Evolutionary conservation across 53 echinoderm and acorn worm genomes (phyloP), one percentile per base, ranked within the genome.

Genomic region (Temnopleurus reevesii): DNA sequence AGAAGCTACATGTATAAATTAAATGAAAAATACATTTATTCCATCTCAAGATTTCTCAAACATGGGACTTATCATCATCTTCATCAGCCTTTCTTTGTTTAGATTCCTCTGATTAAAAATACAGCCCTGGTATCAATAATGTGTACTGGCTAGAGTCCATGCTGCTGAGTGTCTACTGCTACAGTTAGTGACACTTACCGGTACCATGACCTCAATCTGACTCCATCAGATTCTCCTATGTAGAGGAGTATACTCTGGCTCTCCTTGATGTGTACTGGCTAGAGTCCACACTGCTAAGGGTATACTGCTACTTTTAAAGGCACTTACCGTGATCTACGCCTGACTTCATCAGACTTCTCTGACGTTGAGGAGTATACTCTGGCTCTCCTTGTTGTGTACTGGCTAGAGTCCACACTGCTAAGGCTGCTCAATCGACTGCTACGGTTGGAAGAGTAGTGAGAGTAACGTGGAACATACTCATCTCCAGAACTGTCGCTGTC

Each of bases 251-350:
- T 9, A 92, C 89, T 12, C 94, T 81, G 28, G 76, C 21, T 18
- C 91, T 59, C 35, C 76, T 55, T 18, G 63, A 25, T 5, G 77
- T n/a, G 51, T 81, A 86, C 60, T 55, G 90, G 5, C 93, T 60
- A 4, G 92, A 90, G 59, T 95, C 92, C 4, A 93, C 71, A 23
- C 95, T 95, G 51, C 93, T 92, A 0, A 90, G 80, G 58, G 93
- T 95, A 55, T 89, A 71, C 93, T 90, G 77, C 87, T 92, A 45
- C 90, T n/a, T n/a, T n/a, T n/a, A 15, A 23, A 5, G 2, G 28
- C 18, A 64, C 88, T 87, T 65, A 87, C 88, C 88, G 65, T 66
- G 88, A 64, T 17, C 88, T 71, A 8, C 91, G 77, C n/a, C 57
- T 58, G 30, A 79, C 87, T 2, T 80, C 86, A 57, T 88, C 89